Base-by-base conservation (phyloP, 2,113 vertebrate genomes). In the Spizaetus ornatus region DNA sequence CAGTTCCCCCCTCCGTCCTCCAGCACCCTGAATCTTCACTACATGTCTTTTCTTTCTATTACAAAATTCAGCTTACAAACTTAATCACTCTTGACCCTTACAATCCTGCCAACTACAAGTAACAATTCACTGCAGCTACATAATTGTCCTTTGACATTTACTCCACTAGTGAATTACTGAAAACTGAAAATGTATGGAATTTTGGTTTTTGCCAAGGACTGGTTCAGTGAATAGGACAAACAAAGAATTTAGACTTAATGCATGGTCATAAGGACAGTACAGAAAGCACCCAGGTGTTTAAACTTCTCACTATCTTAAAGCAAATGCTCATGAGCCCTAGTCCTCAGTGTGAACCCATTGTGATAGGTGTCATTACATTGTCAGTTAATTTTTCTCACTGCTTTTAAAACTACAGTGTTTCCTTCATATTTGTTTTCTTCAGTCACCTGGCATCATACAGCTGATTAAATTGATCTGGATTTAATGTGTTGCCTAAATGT, bases 1-100 rank as follows among this genome's bases (percentile, higher is more conserved):
- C 25, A 16, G 15, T 74, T 79, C 10, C 36, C 36, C 3, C 0
- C 17, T 80, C 8, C 2, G 0, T 43, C n/a, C 14, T 43, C 34
- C n/a, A 43, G 52, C 11, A 36, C 31, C 22, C 36, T 85, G 40
- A 78, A 50, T 61, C 36, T 45, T 87, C 48, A 59, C 5, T 56
- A n/a, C 22, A 50, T 29, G 7, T 47, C 8, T 62, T 26, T 32
- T 82, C 36, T 56, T 53, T 78, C 45, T 67, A 34, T n/a, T 59
- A 42, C 59, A 67, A 58, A 62, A 82, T 74, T 50, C 34, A 52
- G 18, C 36, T 47, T 73, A 70, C 27, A 70, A 88, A 82, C 48
- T 62, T 27, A 79, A 32, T 58, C 36, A 40, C 34, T 79, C 22
- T 38, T 36, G 32, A 55, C 47, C 10, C 26, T 63, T 53, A 53